Conservation (phyloP, 2,888 invertebrate species). For the Laothoe populi region DNA sequence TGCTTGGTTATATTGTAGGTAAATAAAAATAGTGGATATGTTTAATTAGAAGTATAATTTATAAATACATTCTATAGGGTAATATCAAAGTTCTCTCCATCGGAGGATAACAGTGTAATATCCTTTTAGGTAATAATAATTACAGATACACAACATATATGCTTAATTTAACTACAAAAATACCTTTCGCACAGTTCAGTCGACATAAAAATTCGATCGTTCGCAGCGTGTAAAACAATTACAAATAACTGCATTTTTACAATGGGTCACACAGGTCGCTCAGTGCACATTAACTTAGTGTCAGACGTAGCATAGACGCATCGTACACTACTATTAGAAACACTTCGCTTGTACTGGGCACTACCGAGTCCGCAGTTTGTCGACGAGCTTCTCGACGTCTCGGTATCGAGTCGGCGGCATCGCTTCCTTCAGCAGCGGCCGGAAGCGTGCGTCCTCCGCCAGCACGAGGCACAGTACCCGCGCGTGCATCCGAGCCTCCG, state of each 20-base stretch:
- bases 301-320: too few relatives aligned
- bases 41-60: constrained; percentile 26
- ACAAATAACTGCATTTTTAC: constrained; percentile 14
- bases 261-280: background rate
- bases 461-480: constrained; percentile 91
- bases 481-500: constrained; percentile 93
- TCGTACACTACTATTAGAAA: too few relatives aligned
- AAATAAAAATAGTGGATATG: background rate
- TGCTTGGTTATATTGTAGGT: too few relatives aligned
- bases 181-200: constrained; percentile 76
- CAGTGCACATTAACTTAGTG: too few relatives aligned
- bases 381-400: constrained; percentile 93
- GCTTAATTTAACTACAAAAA: constrained; percentile 60
- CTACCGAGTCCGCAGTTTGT: constrained; percentile 71
- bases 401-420: constrained; percentile 91
- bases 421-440: constrained; percentile 90
- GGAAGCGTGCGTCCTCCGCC: constrained; percentile 90
- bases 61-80: constrained; percentile 21
- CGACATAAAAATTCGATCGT: constrained; percentile 38
- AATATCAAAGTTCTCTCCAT: constrained; percentile 53
- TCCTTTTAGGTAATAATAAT: constrained; percentile 34
- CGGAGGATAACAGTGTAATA: constrained; percentile 63
- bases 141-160: constrained; percentile 34
- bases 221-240: constrained; percentile 23
- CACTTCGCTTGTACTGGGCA: too few relatives aligned